phyloP scores from a whole-genome alignment of 1,140 invertebrate species.

The Drosophila nikananu region DNA sequence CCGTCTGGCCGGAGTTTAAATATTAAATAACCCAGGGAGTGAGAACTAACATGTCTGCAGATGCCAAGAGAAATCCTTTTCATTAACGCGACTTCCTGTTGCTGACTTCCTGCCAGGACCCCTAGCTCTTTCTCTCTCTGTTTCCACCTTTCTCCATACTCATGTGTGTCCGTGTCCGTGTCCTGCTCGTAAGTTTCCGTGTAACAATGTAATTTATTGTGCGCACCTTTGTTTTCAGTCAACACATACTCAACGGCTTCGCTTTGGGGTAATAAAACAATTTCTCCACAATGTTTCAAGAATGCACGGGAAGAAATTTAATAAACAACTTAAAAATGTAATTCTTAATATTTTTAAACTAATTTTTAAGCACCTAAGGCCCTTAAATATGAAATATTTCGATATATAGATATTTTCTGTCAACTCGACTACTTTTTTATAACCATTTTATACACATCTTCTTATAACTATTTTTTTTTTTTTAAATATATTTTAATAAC shows the following conservation, averaged over 20 bases:
- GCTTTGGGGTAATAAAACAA: conserved; percentile 75
- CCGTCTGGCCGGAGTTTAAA: conserved; percentile 65
- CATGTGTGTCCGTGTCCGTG: conserved; percentile 37
- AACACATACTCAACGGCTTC: conserved; percentile 68
- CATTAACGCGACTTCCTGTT: conserved; percentile 72
- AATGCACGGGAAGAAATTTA: neutral
- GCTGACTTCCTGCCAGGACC: conserved; percentile 65
- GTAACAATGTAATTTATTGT: conserved; percentile 84
- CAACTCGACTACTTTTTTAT: no score
- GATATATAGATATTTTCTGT: no score
- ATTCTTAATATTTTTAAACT: no score
- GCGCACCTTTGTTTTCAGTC: conserved; percentile 83
- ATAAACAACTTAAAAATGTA: no score
- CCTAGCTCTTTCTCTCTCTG: neutral
- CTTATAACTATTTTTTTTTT: no score
- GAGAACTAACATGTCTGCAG: conserved; percentile 48
- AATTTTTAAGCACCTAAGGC: no score
- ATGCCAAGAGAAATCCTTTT: conserved; percentile 74
- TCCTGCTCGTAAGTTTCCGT: conserved; percentile 68
- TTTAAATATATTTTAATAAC: neutral
- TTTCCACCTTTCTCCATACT: neutral
- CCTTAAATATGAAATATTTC: no score
- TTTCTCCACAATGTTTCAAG: conserved; percentile 49
- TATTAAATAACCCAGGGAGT: conserved; percentile 62
- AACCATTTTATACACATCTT: no score